phyloP scores from a whole-genome alignment of 2,888 invertebrate species.

The Yponomeuta malinellus region DNA sequence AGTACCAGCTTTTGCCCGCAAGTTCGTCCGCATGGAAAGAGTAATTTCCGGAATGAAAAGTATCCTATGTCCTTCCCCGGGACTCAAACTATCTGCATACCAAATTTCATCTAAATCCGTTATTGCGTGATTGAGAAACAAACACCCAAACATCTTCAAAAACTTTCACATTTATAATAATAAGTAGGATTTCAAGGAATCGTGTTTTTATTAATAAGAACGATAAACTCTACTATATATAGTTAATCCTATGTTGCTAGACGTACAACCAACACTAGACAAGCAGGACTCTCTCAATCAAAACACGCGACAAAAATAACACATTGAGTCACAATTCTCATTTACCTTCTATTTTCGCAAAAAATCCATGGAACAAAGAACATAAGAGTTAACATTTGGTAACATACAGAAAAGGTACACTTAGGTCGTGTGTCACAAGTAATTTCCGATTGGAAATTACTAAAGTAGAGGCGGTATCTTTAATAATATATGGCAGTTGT shows the following conservation, averaged over 20 bases:
- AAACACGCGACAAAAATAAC: not conserved
- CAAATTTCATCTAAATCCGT: no score
- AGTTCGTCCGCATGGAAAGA: no score
- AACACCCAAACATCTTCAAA: no score
- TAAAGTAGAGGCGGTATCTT: not conserved
- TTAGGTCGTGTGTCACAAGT: not conserved
- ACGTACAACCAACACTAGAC: not conserved
- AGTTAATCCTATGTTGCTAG: not conserved
- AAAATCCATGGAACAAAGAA: constrained; percentile 65
- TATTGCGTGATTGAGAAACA: no score
- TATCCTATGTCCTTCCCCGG: no score
- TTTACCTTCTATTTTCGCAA: constrained; percentile 64
- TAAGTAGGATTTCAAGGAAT: no score
- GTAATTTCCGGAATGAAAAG: no score
- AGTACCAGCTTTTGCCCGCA: no score
- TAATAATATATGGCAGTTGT: no score
- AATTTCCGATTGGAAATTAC: not conserved
- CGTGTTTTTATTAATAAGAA: no score
- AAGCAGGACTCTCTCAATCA: not conserved
- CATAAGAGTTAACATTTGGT: constrained; percentile 19
- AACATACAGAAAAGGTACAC: not conserved
- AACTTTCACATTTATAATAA: no score
- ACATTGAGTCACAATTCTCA: constrained; percentile 17
- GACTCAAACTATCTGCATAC: no score
- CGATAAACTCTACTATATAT: not conserved